These are phyloP conservation scores for Creontiades dilutus DNA, from an alignment of 2,888 invertebrate genomes.

Conservation along the genomic window DNA sequence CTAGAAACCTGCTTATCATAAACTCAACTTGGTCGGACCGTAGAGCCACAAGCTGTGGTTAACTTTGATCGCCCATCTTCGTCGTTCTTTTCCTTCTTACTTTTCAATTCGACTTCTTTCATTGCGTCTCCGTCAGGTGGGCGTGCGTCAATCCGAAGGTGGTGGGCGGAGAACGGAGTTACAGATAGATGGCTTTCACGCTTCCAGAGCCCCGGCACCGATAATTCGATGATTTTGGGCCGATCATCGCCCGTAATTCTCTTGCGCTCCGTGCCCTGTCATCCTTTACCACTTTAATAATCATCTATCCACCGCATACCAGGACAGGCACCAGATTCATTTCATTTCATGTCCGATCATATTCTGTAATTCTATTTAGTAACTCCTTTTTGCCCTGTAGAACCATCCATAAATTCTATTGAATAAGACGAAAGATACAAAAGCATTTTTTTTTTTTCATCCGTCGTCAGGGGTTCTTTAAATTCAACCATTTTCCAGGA, in stretches of 20 bases:
- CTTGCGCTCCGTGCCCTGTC: conserved; percentile 62
- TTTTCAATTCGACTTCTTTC: conserved; percentile 33
- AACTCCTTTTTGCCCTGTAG: too few species aligned
- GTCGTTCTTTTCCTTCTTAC: conserved; percentile 6
- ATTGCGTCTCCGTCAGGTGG: background rate
- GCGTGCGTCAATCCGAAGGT: conserved; percentile 49
- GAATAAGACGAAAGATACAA: too few species aligned
- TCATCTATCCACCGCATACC: conserved; percentile 27
- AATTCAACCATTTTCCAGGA: too few species aligned
- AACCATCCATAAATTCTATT: too few species aligned
- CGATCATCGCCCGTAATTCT: conserved; percentile 69
- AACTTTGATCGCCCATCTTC: background rate
- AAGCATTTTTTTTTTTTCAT: too few species aligned
- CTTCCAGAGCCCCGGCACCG: conserved; percentile 46
- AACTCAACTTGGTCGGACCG: background rate
- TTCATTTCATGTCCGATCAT: background rate
- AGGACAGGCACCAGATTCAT: background rate
- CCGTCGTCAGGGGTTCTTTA: too few species aligned
- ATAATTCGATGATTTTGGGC: conserved; percentile 70
- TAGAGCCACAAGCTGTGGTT: background rate
- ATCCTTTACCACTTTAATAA: conserved; percentile 61
- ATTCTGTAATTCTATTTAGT: too few species aligned
- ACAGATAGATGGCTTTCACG: conserved; percentile 64
- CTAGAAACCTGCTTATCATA: too few species aligned
- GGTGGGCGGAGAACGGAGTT: background rate